These are phyloP conservation scores for Echinometra lucunter DNA, from an alignment of 53 echinoderm and acorn worm genomes.

Conservation along the genomic window DNA sequence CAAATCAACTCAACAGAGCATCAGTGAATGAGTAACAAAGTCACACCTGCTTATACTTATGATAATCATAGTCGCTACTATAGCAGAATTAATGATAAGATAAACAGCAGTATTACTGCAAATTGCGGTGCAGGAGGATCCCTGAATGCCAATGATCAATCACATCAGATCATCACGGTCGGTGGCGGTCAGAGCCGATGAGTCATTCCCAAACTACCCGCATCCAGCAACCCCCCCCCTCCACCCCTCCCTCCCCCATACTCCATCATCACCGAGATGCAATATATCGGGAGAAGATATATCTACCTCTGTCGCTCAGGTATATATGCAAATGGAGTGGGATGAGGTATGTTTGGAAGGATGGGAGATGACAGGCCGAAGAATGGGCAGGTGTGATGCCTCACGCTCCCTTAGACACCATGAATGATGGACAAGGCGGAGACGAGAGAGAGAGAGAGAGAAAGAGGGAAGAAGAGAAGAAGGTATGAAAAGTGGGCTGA, in stretches of 20 bases:
- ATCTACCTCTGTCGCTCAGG: constrained; percentile 38
- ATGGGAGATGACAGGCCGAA: constrained; percentile 32
- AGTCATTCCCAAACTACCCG: constrained; percentile 1
- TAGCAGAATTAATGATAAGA: constrained; percentile 68
- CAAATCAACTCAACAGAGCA: background rate
- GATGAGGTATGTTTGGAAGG: constrained; percentile 65
- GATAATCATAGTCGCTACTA: constrained; percentile 52
- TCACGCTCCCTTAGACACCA: constrained; percentile 43
- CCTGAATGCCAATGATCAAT: constrained; percentile 66
- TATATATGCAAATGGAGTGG: constrained; percentile 61
- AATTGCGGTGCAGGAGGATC: constrained; percentile 47
- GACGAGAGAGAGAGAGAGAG: background rate
- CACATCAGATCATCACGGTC: constrained; percentile 46
- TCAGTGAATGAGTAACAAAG: constrained; percentile 7
- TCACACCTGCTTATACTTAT: constrained; percentile 39
- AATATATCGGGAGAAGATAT: background rate
- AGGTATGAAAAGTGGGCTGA: constrained; percentile 23
- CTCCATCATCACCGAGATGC: background rate
- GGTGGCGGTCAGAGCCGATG: constrained; percentile 46
- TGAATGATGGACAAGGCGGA: background rate
- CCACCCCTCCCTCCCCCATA: background rate
- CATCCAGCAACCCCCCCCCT: background rate
- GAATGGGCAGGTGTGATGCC: constrained; percentile 55
- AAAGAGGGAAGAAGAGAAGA: background rate
- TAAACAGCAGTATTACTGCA: constrained; percentile 65